These are phyloP conservation scores for Gopherus evgoodei DNA, from an alignment of 2,113 vertebrate genomes.

Conservation along the genomic window DNA sequence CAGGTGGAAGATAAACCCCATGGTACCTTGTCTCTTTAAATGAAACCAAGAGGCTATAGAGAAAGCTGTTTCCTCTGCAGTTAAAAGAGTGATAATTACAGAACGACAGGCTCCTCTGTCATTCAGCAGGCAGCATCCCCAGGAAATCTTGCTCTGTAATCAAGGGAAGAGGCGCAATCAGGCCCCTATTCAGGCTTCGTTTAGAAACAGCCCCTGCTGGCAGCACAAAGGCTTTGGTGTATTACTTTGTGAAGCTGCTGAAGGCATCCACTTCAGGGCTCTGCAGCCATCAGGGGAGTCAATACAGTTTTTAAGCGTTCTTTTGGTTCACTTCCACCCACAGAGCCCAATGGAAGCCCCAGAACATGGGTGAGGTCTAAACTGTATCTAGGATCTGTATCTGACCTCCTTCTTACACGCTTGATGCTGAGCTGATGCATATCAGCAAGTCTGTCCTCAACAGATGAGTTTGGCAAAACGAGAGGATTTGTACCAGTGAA, in stretches of 20 bases:
- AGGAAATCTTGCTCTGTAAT: constrained; percentile 85
- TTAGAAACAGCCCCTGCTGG: constrained; percentile 82
- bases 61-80: constrained; percentile 78
- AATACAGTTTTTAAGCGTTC: constrained; percentile 21
- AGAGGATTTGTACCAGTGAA: neutral
- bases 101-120: constrained; percentile 77
- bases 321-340: constrained; percentile 11
- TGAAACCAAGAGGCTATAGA: constrained; percentile 58
- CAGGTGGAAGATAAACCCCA: constrained; percentile 48
- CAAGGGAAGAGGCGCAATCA: constrained; percentile 86
- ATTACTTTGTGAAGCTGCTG: constrained; percentile 58
- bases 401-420: neutral
- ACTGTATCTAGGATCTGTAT: neutral
- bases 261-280: constrained; percentile 18
- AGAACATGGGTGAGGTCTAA: neutral
- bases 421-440: neutral
- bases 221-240: constrained; percentile 69
- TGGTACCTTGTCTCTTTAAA: constrained; percentile 70
- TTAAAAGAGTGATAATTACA: constrained; percentile 83
- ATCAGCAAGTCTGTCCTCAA: neutral
- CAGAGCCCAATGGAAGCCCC: neutral
- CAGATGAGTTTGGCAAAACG: accelerated
- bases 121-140: constrained; percentile 83
- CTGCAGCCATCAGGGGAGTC: constrained; percentile 37
- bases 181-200: constrained; percentile 82